Conservation (phyloP, 2,888 invertebrate genomes). For the Pachycephus smyrnensis region DNA sequence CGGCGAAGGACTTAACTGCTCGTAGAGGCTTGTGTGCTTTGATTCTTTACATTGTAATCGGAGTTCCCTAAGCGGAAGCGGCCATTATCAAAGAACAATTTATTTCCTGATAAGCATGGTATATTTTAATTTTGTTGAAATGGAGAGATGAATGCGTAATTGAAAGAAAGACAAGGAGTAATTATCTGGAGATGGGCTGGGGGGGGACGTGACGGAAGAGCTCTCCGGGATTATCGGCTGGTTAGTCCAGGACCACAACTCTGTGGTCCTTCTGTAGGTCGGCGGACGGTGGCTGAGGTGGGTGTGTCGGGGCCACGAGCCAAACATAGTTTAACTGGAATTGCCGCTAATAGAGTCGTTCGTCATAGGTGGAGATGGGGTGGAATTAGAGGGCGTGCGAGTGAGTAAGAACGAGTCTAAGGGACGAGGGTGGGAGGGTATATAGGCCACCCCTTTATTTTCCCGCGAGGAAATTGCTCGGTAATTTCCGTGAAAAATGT, state of each 20-base stretch:
- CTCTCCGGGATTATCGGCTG: constrained; percentile 25
- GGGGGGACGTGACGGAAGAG: background rate
- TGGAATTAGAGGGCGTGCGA: background rate
- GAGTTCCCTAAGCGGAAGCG: background rate
- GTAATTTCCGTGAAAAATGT: constrained; percentile 49
- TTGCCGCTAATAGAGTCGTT: constrained; percentile 48
- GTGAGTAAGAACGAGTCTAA: background rate
- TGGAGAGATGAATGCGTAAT: background rate
- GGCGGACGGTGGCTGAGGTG: constrained; percentile 19
- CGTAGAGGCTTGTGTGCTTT: constrained; percentile 1
- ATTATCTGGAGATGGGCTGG: too few species aligned
- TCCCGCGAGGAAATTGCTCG: constrained; percentile 39
- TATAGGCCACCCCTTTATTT: constrained; percentile 10
- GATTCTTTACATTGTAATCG: background rate
- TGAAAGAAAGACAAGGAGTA: background rate
- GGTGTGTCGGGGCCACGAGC: constrained; percentile 35
- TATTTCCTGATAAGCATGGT: background rate
- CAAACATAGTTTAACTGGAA: constrained; percentile 49
- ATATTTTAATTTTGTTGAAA: background rate
- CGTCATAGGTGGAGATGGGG: constrained; percentile 28
- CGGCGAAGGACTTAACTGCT: constrained; percentile 9
- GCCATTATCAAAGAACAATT: background rate
- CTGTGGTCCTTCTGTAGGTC: constrained; percentile 41
- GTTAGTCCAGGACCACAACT: constrained; percentile 47
- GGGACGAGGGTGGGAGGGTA: background rate